phyloP scores from a whole-genome alignment of 2,888 invertebrate genomes.

The Pyrocoelia pectoralis region DNA sequence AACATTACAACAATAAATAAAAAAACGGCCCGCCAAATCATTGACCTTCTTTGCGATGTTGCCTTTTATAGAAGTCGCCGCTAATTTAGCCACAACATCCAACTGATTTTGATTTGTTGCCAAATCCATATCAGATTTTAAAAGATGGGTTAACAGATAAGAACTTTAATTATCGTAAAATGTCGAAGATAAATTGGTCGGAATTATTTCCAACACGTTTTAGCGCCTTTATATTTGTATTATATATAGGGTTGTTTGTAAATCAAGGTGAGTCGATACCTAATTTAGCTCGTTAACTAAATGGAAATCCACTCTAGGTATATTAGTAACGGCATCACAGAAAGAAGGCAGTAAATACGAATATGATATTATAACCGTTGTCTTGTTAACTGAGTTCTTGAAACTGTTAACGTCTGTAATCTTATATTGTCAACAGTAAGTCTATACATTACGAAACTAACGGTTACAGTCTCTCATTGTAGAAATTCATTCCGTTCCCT shows the following conservation, averaged over 20 bases:
- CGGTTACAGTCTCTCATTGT: slow-evolving; percentile 53
- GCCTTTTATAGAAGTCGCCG: too few species aligned
- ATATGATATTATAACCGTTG: slow-evolving; percentile 89
- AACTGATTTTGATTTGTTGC: too few species aligned
- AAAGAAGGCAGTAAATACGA: slow-evolving; percentile 79
- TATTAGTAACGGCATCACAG: slow-evolving; percentile 91
- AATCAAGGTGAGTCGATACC: slow-evolving; percentile 96
- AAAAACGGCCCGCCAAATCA: too few species aligned
- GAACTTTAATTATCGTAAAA: too few species aligned
- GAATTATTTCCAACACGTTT: slow-evolving; percentile 84
- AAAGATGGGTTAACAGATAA: too few species aligned
- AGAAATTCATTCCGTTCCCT: slow-evolving; percentile 68
- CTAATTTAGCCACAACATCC: too few species aligned
- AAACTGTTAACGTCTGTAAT: slow-evolving; percentile 78
- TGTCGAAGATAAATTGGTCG: slow-evolving; percentile 22
- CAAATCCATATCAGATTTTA: too few species aligned
- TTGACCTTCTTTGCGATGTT: too few species aligned
- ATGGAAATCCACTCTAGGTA: slow-evolving; percentile 78
- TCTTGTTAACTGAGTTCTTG: slow-evolving; percentile 85
- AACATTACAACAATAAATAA: too few species aligned
- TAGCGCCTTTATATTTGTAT: slow-evolving; percentile 80
- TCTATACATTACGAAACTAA: slow-evolving; percentile 28
- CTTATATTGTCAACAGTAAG: slow-evolving; percentile 77
- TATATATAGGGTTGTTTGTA: slow-evolving; percentile 89
- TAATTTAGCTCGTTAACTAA: not conserved